Evolutionary conservation across 2,888 invertebrate species (phyloP), one percentile per base, ranked within the genome.

Genomic region (Hedya salicella): DNA sequence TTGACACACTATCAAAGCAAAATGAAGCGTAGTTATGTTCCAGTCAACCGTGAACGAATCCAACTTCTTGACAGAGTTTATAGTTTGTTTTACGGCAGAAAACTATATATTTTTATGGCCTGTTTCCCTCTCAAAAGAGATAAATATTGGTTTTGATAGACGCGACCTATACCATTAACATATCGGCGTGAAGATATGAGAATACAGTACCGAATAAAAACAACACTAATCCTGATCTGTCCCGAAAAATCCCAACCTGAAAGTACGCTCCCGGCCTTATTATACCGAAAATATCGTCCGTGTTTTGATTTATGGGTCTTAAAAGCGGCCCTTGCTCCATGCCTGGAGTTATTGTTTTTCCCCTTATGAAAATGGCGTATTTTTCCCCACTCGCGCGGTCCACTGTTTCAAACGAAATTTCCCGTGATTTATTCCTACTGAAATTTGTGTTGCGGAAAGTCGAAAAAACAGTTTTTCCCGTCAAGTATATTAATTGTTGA

Each of bases 291-390:
- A 88, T 88, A 89, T 88, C 85, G 85, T 80, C 82, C 82, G 79
- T 87, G 85, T 86, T 89, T 85, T 91, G 90, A 91, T 91, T 91
- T 91, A 91, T 89, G 87, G 83, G 78, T 83, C 88, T 87, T 88
- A 88, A 90, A 90, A 86, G 83, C 87, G 85, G 84, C 85, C 89
- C 87, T 85, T 83, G 86, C 82, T 82, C 86, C 77, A 75, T 82
- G 83, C 86, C 83, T 83, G 82, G 78, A 85, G 85, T 89, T 89
- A 90, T 90, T 90, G 89, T 90, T 89, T 89, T 86, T 85, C 84
- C 85, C 85, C 86, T 90, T 88, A 89, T 85, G 89, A 89, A 89
- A 89, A 88, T 82, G 78, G 82, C 83, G 81, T 81, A 85, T 85
- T 88, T 87, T 86, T 84, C 82, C 78, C 80, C 77, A 46, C 49